phyloP scores from a whole-genome alignment of 1,140 invertebrate species.

The Euura lappo region DNA sequence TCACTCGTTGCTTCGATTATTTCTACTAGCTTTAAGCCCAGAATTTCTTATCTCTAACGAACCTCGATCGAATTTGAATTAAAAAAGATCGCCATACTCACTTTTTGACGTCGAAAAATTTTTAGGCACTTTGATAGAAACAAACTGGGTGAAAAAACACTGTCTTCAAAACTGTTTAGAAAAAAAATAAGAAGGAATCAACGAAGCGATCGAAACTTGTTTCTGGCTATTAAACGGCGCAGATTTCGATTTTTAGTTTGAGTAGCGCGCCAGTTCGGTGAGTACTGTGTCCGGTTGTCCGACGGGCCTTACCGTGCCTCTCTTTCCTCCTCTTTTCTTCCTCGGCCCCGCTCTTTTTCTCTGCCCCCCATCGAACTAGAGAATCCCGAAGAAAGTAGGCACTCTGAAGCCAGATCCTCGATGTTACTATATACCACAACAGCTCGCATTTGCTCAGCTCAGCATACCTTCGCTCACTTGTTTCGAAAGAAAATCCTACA shows the following conservation, averaged over 20 bases:
- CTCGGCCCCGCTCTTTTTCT: neutral
- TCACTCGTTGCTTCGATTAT: too few species aligned
- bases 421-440: neutral
- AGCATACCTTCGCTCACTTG: neutral
- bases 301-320: neutral
- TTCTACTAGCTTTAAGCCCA: too few species aligned
- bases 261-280: neutral
- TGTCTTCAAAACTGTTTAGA: too few species aligned
- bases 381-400: conserved; percentile 4
- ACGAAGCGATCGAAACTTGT: too few species aligned
- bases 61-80: too few species aligned
- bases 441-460: neutral
- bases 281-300: neutral
- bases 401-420: neutral
- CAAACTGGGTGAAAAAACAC: too few species aligned
- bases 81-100: too few species aligned
- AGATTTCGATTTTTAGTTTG: neutral
- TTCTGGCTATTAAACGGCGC: too few species aligned
- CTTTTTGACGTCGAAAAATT: too few species aligned
- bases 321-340: neutral
- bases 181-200: too few species aligned
- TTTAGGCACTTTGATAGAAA: too few species aligned
- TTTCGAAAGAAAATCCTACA: neutral
- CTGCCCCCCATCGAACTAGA: neutral
- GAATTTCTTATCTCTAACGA: too few species aligned